phyloP scores from a whole-genome alignment of 2,797 vertebrate species.

The Geotrypetes seraphini region DNA sequence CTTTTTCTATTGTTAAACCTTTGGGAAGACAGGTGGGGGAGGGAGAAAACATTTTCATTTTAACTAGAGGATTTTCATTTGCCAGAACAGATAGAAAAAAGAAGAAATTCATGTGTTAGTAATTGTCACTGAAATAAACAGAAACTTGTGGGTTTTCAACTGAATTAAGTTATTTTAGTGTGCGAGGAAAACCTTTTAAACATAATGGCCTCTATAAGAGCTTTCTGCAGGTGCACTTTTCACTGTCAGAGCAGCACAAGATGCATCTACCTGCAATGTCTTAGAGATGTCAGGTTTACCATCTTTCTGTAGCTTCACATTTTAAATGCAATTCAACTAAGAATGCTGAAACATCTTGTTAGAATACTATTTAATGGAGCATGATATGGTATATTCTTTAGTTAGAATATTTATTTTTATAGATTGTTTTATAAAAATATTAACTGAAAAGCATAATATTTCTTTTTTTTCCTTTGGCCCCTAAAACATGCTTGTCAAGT shows the following conservation, averaged over 20 bases:
- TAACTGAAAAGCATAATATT: slow-evolving; percentile 9
- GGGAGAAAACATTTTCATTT: too few relatives aligned
- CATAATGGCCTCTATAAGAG: slow-evolving; percentile 29
- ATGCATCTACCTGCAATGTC: slow-evolving; percentile 16
- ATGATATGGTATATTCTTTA: slow-evolving; percentile 4
- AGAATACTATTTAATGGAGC: slow-evolving; percentile 13
- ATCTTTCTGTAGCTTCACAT: slow-evolving; percentile 12
- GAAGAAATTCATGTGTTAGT: not conserved
- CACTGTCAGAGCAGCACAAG: slow-evolving; percentile 22
- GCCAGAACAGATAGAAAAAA: slow-evolving; percentile 14
- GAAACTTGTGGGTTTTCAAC: slow-evolving; percentile 15
- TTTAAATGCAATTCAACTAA: slow-evolving; percentile 19
- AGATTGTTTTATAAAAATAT: not conserved
- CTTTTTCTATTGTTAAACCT: too few relatives aligned
- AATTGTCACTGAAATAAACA: not conserved
- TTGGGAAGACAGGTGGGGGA: too few relatives aligned
- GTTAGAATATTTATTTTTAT: slow-evolving; percentile 9
- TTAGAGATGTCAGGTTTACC: slow-evolving; percentile 24
- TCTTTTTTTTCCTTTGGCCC: too few relatives aligned
- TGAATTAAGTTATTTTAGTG: slow-evolving; percentile 29
- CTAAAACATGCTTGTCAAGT: too few relatives aligned
- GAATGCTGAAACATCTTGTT: slow-evolving; percentile 19
- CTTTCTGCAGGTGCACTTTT: slow-evolving; percentile 27
- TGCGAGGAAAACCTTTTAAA: slow-evolving; percentile 33
- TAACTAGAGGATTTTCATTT: too few relatives aligned